Percentiles rank a stretch among this genome's conserved stretches.
phyloP scores from a whole-genome alignment of 2,888 invertebrate genomes.

The Timema cristinae region DNA sequence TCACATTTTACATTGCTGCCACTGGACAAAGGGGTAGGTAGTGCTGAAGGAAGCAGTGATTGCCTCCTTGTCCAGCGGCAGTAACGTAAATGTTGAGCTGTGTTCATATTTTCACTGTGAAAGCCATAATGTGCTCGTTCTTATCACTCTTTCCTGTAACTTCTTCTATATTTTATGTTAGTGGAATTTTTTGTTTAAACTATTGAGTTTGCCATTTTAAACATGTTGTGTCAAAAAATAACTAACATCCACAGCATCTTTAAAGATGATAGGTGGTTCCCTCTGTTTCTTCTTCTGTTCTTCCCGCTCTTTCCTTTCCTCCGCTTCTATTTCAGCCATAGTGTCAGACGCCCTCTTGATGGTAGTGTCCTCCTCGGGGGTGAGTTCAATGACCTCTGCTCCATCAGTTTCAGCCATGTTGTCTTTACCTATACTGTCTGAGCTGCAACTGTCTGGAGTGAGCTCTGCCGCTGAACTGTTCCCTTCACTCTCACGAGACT shows the following conservation, averaged over 20 bases:
- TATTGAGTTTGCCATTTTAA: conserved; percentile 17
- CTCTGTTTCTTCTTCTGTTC: conserved; percentile 67
- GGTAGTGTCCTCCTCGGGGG: conserved; percentile 18
- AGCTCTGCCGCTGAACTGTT: conserved; percentile 35
- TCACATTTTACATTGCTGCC: too few relatives aligned
- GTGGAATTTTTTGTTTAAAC: neutral
- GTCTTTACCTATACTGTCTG: conserved; percentile 18
- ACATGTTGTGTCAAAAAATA: conserved; percentile 5
- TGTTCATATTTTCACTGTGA: too few relatives aligned
- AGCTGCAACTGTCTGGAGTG: conserved; percentile 29
- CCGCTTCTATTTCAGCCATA: conserved; percentile 47
- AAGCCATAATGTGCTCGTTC: too few relatives aligned
- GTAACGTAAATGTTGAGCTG: too few relatives aligned
- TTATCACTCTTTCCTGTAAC: too few relatives aligned
- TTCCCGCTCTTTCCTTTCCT: conserved; percentile 59
- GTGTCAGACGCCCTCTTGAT: conserved; percentile 30
- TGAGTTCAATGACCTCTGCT: conserved; percentile 37
- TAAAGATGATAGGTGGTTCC: conserved; percentile 77
- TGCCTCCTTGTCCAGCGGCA: too few relatives aligned
- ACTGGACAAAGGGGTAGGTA: too few relatives aligned
- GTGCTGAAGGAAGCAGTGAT: too few relatives aligned
- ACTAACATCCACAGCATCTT: conserved; percentile 65
- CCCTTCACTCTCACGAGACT: conserved; percentile 39
- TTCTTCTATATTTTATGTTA: too few relatives aligned
- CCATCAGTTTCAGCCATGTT: conserved; percentile 35